Evolutionary conservation across 2,888 invertebrate species (phyloP).

Genomic region (Ichneumon xanthorius): DNA sequence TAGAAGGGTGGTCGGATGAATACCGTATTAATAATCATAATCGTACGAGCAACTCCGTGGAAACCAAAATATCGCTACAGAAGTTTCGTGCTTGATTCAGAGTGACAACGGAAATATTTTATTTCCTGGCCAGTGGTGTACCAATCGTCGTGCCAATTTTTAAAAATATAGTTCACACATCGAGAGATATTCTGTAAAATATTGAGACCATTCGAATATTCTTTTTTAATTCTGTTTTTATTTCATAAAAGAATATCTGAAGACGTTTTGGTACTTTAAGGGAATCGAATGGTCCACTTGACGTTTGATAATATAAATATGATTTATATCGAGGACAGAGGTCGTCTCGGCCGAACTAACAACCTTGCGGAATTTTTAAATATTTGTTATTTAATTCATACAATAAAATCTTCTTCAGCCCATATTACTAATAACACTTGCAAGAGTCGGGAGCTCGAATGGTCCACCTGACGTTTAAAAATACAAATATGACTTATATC

Average conservation of each 20-base stretch:
- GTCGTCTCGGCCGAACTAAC: too few relatives aligned
- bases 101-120: background rate
- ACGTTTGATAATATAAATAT: background rate
- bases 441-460: background rate
- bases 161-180: background rate
- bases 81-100: background rate
- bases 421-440: too few relatives aligned
- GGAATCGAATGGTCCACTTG: background rate
- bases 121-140: background rate
- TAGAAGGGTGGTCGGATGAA: background rate
- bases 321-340: background rate
- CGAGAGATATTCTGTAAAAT: background rate
- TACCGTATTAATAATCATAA: background rate
- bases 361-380: too few relatives aligned
- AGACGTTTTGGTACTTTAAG: background rate
- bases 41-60: background rate
- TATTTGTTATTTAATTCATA: too few relatives aligned
- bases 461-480: background rate
- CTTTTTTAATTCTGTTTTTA: slow-evolving; percentile 8
- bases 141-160: background rate
- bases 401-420: too few relatives aligned
- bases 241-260: background rate
- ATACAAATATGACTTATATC: background rate
- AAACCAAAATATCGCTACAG: background rate
- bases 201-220: background rate